A percentile compares a stretch with the other conserved stretches of the same genome.
These are phyloP conservation scores for Argya squamiceps DNA, from an alignment of 2,797 vertebrate genomes.

Conservation along the genomic window DNA sequence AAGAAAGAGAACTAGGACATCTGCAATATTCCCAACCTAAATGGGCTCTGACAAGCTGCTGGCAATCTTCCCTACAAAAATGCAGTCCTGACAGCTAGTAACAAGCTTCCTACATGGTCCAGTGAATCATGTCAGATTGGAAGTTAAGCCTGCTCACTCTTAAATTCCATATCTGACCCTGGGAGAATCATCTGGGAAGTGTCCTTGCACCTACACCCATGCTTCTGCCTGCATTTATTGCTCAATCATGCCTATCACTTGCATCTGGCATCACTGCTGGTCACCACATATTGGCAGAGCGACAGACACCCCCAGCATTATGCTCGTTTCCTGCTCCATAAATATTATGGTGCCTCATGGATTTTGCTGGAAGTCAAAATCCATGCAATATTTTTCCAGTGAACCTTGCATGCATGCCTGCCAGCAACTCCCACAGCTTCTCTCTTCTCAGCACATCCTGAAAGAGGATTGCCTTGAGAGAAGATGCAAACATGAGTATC, in stretches of 20 bases:
- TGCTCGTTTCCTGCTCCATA: background rate
- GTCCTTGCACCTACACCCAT: background rate
- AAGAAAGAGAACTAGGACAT: background rate
- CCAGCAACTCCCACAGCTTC: background rate
- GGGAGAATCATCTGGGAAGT: background rate
- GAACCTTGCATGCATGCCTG: background rate
- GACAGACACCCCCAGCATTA: background rate
- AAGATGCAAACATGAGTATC: background rate
- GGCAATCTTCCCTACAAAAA: conserved; percentile 2
- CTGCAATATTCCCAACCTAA: background rate
- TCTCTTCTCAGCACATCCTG: background rate
- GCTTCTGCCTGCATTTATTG: background rate
- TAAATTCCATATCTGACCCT: background rate
- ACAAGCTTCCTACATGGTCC: background rate
- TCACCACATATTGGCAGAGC: background rate
- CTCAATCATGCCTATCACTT: background rate
- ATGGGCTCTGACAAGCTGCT: background rate
- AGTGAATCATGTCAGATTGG: background rate
- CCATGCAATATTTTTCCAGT: background rate
- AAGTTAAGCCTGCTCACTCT: background rate
- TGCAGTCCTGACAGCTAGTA: background rate
- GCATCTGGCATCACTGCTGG: background rate
- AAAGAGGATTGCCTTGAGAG: background rate
- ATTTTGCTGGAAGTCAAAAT: conserved; percentile 1
- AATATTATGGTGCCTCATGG: background rate